Percentiles rank a stretch among this genome's conserved stretches.
Conservation (phyloP, 2,113 vertebrate genomes). For the Otis tarda region DNA sequence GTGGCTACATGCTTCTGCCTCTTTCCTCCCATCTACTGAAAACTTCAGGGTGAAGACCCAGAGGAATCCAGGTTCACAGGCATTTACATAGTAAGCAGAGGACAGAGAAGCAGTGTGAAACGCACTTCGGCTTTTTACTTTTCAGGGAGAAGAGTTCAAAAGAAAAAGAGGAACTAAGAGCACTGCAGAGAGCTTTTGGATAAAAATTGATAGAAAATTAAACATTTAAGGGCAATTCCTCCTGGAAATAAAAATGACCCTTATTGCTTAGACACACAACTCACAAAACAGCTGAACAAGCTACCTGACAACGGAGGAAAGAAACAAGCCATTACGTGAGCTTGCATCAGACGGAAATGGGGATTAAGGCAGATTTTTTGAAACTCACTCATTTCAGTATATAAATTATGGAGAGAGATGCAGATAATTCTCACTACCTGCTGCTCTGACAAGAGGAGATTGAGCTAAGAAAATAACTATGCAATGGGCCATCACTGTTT, state of each 20-base stretch:
- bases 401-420: not conserved
- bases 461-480: not conserved
- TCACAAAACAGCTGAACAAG: not conserved
- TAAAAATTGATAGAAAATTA: not conserved
- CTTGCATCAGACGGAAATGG: not conserved
- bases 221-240: not conserved
- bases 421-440: not conserved
- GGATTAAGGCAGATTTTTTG: not conserved
- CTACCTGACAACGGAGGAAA: not conserved
- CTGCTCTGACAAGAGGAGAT: not conserved
- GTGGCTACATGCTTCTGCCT: not conserved
- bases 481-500: not conserved
- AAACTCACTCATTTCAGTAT: not conserved
- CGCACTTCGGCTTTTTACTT: not conserved
- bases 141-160: not conserved
- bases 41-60: not conserved
- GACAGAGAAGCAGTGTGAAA: not conserved
- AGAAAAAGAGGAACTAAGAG: not conserved
- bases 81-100: not conserved
- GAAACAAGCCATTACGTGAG: not conserved
- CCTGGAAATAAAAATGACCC: not conserved
- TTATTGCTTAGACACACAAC: not conserved
- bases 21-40: not conserved
- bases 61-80: not conserved
- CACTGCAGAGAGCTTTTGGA: not conserved